Percentiles rank a stretch among this genome's conserved stretches.
These are phyloP conservation scores for Sinosuthora webbiana DNA, from an alignment of 2,113 vertebrate species.

Conservation along the genomic window DNA sequence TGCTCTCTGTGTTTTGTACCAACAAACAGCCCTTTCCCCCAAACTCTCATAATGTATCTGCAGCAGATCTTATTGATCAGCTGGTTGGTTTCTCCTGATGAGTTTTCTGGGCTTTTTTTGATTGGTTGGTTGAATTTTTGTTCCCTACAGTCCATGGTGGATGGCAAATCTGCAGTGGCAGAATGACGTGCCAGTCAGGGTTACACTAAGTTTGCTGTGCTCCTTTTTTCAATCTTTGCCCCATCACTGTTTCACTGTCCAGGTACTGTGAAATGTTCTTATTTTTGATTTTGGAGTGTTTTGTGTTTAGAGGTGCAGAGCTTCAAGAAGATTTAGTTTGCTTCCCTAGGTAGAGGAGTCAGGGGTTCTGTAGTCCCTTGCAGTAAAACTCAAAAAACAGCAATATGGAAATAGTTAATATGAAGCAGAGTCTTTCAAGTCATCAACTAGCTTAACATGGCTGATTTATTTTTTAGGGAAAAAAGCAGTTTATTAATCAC, in stretches of 20 bases:
- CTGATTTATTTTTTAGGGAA: constrained; percentile 48
- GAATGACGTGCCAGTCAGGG: neutral
- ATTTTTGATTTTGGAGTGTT: neutral
- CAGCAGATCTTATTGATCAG: neutral
- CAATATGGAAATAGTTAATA: constrained; percentile 49
- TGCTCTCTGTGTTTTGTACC: neutral
- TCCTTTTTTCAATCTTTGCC: neutral
- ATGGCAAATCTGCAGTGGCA: neutral
- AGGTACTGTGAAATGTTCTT: neutral
- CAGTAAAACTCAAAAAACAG: neutral
- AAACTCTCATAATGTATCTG: neutral
- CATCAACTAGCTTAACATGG: constrained; percentile 48
- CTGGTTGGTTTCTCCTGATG: neutral
- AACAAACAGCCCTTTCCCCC: neutral
- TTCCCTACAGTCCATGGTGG: neutral
- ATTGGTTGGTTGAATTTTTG: neutral
- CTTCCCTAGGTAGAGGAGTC: neutral
- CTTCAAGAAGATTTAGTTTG: neutral
- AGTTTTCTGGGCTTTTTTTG: neutral
- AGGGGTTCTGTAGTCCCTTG: neutral
- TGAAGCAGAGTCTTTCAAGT: constrained; percentile 37
- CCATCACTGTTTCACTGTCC: neutral
- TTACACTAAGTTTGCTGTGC: neutral
- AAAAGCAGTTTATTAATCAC: constrained; percentile 57
- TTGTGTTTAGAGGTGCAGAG: neutral